Base-by-base conservation (phyloP, 92 coral and sea anemone genomes). In the Porites divaricata region DNA sequence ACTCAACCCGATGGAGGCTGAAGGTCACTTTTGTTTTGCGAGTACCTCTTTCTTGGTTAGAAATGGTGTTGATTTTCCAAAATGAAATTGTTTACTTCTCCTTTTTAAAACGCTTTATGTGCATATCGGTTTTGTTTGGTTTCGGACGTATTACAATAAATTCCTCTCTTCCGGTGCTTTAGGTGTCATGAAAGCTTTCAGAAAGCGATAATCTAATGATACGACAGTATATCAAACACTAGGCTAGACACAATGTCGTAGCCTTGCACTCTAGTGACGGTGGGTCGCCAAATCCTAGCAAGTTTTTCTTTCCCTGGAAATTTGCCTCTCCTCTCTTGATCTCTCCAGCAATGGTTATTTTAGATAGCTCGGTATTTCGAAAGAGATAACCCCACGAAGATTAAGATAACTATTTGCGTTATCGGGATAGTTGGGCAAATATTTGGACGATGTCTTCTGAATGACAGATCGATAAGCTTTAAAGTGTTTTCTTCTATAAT, bases 101-200 rank as follows among this genome's bases (percentile, higher is more conserved):
- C 72, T 82, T 22, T 82, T 71, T 62, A 72, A 82, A 69, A 63
- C 79, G 79, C 86, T 82, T 82, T 82, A 82, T 62, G 78, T 63
- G 41, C 86, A 73, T 71, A 82, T 68, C 76, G 79, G 64, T 82
- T 82, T 82, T 82, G 79, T 82, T 73, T 82, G 45, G 86, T 72
- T 72, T 59, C 86, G 79, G 79, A 72, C 72, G 86, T 82, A 82
- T 82, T 82, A 82, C 86, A 57, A 78, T 73, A 72, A 59, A 82
- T 62, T 48, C 86, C 79, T 62, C 79, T 72, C 75, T 72, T 82
- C 86, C 86, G 86, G 86, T 62, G 79, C 79, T 82, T 82, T 82
- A 35, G 79, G 86, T 82, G 86, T 82, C 86, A 82, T 74, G 72
- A 82, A 82, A 82, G 86, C 86, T 73, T 82, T 82, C 72, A 82